Evolutionary conservation across 1,140 invertebrate species (phyloP), one percentile per base, ranked within the genome.

Genomic region (Ectropis grisescens): DNA sequence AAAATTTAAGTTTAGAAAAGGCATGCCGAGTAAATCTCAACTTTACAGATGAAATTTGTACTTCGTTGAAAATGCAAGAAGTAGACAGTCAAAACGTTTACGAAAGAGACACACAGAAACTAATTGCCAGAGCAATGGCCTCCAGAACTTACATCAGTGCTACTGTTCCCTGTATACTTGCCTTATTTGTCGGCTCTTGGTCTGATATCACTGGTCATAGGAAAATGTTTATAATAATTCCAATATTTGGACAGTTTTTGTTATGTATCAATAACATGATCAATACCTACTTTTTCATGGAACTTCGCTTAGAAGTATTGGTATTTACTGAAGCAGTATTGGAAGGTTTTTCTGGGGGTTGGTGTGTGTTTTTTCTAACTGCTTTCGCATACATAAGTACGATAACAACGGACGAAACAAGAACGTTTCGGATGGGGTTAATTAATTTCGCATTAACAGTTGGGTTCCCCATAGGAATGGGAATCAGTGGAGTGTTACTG

Each of bases 171-270:
- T 89, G 88, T 85, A 5, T 89, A 80, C 60, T 85, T 83, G 26
- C 89, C 82, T 58, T 90, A 76, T 30, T 74, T 85, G 26, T 88
- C 84, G 69, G 89, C 76, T 30, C 85, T 2, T 80, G 58, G 50
- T 85, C 85, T 27, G 86, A 88, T 42, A 69, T 62, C 24, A 82
- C 85, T 12, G 83, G 85, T 5, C 46, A 58, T 13, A 72, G 81
- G 35, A 74, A 88, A 43, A 85, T 88, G 44, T 82, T 87, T 6
- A 80, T 84, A 16, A 74, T 86, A 13, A 30, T 57, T 1, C 29
- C 64, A 8, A 29, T 65, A 2, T 8, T 27, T 1, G 68, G 71
- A 8, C 83, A 86, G 49, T 25, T 76, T 1, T 25, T 81, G 2
- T 33, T 62, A 1, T 57, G 57, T 37, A 11, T 80, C 6, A 84